These are phyloP conservation scores for Tolypeutes matacus DNA, from an alignment of 2,797 vertebrate genomes.

Conservation along the genomic window DNA sequence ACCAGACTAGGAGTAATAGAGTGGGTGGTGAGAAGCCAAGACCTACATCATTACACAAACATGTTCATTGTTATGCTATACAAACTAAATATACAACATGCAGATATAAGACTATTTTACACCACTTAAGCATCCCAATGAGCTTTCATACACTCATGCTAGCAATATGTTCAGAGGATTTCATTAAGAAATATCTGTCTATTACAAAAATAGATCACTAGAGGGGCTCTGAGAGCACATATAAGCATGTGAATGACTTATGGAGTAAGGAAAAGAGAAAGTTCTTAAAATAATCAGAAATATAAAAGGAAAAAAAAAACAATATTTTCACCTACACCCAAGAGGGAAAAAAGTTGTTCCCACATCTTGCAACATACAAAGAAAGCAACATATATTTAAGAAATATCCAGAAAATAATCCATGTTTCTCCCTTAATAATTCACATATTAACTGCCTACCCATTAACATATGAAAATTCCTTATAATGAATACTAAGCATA, in stretches of 20 bases:
- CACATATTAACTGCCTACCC: rapidly evolving
- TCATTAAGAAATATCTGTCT: not conserved
- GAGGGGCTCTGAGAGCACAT: not conserved
- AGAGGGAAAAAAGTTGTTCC: not conserved
- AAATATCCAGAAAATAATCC: not conserved
- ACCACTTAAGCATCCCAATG: not conserved
- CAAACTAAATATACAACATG: too few species aligned
- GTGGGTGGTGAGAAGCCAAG: not conserved
- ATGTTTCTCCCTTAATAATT: rapidly evolving
- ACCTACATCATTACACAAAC: rapidly evolving
- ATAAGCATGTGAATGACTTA: not conserved
- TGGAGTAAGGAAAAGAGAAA: not conserved
- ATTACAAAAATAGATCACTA: rapidly evolving
- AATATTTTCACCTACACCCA: not conserved
- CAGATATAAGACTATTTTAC: too few species aligned
- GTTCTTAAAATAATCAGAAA: not conserved
- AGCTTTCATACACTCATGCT: too few species aligned
- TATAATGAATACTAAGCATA: not conserved
- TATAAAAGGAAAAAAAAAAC: not conserved
- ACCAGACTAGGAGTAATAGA: rapidly evolving
- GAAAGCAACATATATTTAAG: not conserved
- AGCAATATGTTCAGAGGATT: not conserved
- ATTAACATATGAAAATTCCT: not conserved
- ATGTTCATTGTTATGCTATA: rapidly evolving
- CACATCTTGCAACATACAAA: not conserved